Conservation (phyloP, 2,888 invertebrate species). For the Aradus depressus region DNA sequence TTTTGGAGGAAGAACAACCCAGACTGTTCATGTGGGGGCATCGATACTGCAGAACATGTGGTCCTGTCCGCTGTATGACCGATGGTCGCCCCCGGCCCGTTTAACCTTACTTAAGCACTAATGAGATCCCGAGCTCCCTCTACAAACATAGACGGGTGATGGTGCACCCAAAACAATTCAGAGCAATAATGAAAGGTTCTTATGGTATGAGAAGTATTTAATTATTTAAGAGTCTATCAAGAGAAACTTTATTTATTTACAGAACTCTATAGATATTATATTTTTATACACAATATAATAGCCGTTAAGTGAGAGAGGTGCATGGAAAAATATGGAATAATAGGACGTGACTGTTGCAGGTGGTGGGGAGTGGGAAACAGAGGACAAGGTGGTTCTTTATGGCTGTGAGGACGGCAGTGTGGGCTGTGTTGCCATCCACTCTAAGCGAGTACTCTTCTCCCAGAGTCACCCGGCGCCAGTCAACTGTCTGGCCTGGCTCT, state of each 20-base stretch:
- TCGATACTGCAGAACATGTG: too few species aligned
- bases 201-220: background rate
- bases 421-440: constrained; percentile 45
- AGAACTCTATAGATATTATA: background rate
- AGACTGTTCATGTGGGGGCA: too few species aligned
- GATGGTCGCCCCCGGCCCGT: too few species aligned
- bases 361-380: constrained; percentile 47
- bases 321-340: background rate
- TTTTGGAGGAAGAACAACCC: too few species aligned
- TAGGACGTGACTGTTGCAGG: constrained; percentile 24
- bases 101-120: too few species aligned
- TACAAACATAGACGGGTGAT: too few species aligned
- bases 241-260: background rate
- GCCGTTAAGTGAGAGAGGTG: too few species aligned
- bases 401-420: constrained; percentile 52
- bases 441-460: constrained; percentile 40
- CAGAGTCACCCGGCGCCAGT: constrained; percentile 42
- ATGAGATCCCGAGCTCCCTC: too few species aligned
- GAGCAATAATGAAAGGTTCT: background rate
- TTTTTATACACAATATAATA: too few species aligned
- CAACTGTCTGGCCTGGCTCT: constrained; percentile 45
- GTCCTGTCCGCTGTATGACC: too few species aligned
- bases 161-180: too few species aligned
- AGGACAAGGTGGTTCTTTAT: constrained; percentile 47
- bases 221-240: background rate